A percentile compares a stretch with the other conserved stretches of the same genome.
Evolutionary conservation across 1,140 invertebrate species (phyloP).

Genomic region (Euwallacea fornicatus): DNA sequence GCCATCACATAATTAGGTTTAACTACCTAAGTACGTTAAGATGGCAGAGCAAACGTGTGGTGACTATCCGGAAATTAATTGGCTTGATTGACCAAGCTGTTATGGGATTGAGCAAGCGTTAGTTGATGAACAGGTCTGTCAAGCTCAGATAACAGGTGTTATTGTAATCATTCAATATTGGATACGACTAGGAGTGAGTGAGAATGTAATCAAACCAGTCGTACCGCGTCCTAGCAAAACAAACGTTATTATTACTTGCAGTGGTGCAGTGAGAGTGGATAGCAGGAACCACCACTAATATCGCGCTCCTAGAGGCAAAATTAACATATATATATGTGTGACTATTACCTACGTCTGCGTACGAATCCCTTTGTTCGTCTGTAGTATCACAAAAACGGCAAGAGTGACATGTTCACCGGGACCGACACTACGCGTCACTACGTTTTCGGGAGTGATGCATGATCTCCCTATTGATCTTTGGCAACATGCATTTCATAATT

Average conservation of each 20-base stretch:
- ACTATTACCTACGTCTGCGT: slow-evolving; percentile 38
- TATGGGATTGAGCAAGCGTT: slow-evolving; percentile 52
- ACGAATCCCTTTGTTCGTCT: slow-evolving; percentile 39
- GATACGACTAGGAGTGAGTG: slow-evolving; percentile 48
- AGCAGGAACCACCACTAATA: background rate
- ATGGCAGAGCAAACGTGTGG: no score
- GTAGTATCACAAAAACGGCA: slow-evolving; percentile 29
- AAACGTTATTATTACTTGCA: slow-evolving; percentile 13
- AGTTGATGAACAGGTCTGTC: slow-evolving; percentile 53
- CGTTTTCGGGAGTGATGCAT: slow-evolving; percentile 39
- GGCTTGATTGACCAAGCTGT: slow-evolving; percentile 37
- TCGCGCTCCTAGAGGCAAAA: background rate
- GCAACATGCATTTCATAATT: slow-evolving; percentile 42
- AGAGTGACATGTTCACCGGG: slow-evolving; percentile 23
- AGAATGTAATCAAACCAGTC: slow-evolving; percentile 39
- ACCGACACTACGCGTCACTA: slow-evolving; percentile 45
- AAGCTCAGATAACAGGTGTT: slow-evolving; percentile 51
- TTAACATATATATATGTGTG: slow-evolving; percentile 25
- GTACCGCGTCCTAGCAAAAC: slow-evolving; percentile 26
- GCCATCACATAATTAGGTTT: no score
- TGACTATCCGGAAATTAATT: background rate
- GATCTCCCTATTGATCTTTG: slow-evolving; percentile 43
- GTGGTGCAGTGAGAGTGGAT: slow-evolving; percentile 14
- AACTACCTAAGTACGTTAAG: no score
- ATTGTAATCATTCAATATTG: slow-evolving; percentile 52